Conservation (phyloP, 2,888 invertebrate genomes). For the Tetanocera ferruginea region DNA sequence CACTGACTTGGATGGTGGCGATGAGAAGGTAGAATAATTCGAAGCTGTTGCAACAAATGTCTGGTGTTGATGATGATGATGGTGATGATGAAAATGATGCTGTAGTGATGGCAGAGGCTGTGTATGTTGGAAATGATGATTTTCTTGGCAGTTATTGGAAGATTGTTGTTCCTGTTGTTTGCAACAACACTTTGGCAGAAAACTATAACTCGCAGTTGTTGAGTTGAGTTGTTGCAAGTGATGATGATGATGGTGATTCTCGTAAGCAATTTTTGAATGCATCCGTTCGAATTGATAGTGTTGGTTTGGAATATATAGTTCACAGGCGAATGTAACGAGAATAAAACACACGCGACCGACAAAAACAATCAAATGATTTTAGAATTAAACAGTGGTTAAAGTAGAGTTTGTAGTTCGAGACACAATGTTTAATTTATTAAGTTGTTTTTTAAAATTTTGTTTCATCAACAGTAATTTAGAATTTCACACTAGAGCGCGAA, state of each 20-base stretch:
- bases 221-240: constrained; percentile 55
- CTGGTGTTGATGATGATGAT: constrained; percentile 47
- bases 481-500: not conserved
- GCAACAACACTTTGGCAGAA: constrained; percentile 64
- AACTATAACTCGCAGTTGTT: constrained; percentile 51
- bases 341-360: not conserved
- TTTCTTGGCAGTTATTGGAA: constrained; percentile 34
- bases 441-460: too few relatives aligned
- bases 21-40: constrained; percentile 44
- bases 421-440: not conserved
- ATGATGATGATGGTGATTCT: constrained; percentile 58
- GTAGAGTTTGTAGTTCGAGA: not conserved
- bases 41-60: constrained; percentile 50
- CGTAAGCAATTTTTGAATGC: constrained; percentile 64
- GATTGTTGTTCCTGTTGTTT: constrained; percentile 51
- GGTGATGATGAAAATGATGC: constrained; percentile 43
- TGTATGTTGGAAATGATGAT: constrained; percentile 41
- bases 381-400: not conserved
- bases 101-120: constrained; percentile 37
- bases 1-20: constrained; percentile 40
- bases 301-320: too few relatives aligned
- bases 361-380: not conserved
- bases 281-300: constrained; percentile 55
- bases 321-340: not conserved
- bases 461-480: too few relatives aligned